These are phyloP conservation scores for Conus betulinus DNA, from an alignment of 1,140 invertebrate genomes.

Conservation along the genomic window DNA sequence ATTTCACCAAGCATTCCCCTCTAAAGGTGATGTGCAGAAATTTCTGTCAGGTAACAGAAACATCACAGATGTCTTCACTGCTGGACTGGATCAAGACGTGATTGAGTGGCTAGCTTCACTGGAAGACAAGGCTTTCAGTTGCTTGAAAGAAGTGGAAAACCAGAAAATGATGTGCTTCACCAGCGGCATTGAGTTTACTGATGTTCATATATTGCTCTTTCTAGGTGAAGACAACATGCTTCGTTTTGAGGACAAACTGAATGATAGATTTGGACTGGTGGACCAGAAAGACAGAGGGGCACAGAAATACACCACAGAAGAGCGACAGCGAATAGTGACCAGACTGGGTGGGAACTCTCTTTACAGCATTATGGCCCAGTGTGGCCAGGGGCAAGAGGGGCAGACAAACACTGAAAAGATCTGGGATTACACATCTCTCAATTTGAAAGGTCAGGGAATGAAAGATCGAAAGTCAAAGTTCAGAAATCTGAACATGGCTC, in stretches of 20 bases:
- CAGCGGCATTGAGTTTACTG: not conserved
- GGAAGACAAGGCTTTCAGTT: not conserved
- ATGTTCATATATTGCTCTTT: not conserved
- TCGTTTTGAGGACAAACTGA: constrained; percentile 5
- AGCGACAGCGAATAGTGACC: not conserved
- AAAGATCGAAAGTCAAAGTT: not conserved
- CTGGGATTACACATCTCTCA: not conserved
- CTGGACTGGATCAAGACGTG: not conserved
- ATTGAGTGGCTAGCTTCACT: not conserved
- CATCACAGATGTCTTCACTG: constrained; percentile 22
- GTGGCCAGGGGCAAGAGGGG: not conserved
- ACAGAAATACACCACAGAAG: not conserved
- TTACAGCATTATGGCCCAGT: constrained; percentile 11
- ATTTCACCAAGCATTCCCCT: constrained; percentile 21
- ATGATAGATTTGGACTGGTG: constrained; percentile 6
- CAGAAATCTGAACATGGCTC: not conserved
- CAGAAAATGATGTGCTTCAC: not conserved
- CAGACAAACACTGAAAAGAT: not conserved
- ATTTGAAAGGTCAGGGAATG: not conserved
- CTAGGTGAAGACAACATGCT: constrained; percentile 12
- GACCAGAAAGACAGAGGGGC: not conserved
- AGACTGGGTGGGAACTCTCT: constrained; percentile 8
- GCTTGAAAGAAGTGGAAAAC: constrained; percentile 11
- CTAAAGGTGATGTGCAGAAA: constrained; percentile 34
- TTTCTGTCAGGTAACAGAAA: constrained; percentile 42